These are phyloP conservation scores for Microcebus murinus DNA, from an alignment of 2,113 vertebrate genomes.

Conservation along the genomic window DNA sequence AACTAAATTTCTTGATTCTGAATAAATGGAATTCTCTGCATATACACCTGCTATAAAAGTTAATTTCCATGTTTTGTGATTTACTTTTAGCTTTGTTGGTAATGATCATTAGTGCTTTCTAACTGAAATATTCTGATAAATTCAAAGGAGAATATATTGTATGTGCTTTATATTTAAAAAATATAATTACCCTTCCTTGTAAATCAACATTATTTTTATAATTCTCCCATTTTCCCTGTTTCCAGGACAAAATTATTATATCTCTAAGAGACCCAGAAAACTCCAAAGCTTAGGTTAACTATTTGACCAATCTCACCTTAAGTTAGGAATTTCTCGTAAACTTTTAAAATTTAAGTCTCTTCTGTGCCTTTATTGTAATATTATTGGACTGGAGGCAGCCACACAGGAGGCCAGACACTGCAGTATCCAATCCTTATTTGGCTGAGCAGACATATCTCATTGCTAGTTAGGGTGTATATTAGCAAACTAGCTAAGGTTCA, in stretches of 20 bases:
- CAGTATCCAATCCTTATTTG: background rate
- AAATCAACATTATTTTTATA: background rate
- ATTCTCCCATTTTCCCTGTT: background rate
- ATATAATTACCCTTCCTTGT: background rate
- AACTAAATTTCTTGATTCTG: slow-evolving; percentile 38
- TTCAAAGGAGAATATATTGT: background rate
- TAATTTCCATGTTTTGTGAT: slow-evolving; percentile 31
- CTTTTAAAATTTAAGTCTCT: background rate
- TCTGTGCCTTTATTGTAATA: background rate
- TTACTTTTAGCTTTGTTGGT: slow-evolving; percentile 19
- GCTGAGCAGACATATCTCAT: background rate
- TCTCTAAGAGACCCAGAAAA: slow-evolving; percentile 35
- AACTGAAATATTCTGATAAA: background rate
- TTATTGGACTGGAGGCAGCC: background rate
- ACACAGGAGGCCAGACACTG: background rate
- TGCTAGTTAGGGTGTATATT: background rate
- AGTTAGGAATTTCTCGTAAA: background rate
- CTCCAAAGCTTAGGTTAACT: background rate
- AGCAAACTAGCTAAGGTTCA: background rate
- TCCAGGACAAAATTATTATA: background rate
- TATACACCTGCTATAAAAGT: background rate
- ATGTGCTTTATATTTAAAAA: slow-evolving; percentile 15
- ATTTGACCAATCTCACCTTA: background rate
- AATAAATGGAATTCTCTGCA: background rate
- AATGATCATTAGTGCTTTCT: background rate